phyloP scores from a whole-genome alignment of 2,888 invertebrate genomes.

The Hoplodrina blanda region DNA sequence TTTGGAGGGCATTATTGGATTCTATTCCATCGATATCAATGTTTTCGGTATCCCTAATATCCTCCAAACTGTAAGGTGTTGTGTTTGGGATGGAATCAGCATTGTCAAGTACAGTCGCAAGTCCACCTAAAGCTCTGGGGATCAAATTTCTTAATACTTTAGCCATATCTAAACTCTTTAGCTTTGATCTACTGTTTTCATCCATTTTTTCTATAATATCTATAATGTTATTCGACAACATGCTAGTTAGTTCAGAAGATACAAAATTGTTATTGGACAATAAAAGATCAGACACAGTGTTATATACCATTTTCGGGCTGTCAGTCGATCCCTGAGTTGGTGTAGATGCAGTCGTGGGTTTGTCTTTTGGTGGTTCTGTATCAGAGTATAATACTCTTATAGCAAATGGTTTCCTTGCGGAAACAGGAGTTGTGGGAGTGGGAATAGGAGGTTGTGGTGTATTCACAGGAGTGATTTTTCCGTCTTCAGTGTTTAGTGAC shows the following conservation, averaged over 20 bases:
- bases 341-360: constrained; percentile 81
- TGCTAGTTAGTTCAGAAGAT: constrained; percentile 89
- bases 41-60: constrained; percentile 86
- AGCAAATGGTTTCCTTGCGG: constrained; percentile 88
- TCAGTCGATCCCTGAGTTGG: constrained; percentile 84
- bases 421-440: constrained; percentile 81
- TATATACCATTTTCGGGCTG: constrained; percentile 87
- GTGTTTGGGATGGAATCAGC: constrained; percentile 81
- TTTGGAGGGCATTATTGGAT: constrained; percentile 80
- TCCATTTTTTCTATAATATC: constrained; percentile 86
- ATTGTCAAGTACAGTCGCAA: constrained; percentile 78
- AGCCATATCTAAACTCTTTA: constrained; percentile 87
- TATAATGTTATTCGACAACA: constrained; percentile 87
- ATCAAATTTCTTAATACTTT: constrained; percentile 88
- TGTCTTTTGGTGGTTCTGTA: constrained; percentile 85
- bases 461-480: constrained; percentile 77
- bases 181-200: constrained; percentile 84
- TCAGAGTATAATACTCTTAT: constrained; percentile 87
- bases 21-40: constrained; percentile 73
- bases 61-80: constrained; percentile 88
- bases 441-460: constrained; percentile 75
- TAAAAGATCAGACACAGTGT: constrained; percentile 88
- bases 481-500: constrained; percentile 80
- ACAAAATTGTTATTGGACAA: constrained; percentile 86
- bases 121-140: constrained; percentile 85